These are phyloP conservation scores for Aotus griseimembra DNA, from an alignment of 2,797 vertebrate species.

Conservation along the genomic window DNA sequence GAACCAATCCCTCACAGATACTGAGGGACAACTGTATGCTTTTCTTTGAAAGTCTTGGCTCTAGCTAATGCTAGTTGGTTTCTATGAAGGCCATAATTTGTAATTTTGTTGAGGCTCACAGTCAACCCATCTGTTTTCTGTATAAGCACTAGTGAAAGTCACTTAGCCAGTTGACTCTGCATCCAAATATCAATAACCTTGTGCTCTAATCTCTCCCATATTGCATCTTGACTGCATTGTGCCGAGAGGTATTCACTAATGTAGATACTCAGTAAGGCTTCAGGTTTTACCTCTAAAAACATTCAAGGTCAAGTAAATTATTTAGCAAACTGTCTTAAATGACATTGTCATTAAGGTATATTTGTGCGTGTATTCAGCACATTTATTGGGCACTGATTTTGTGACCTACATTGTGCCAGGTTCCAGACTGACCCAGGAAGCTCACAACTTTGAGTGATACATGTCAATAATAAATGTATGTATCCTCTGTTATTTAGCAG, in stretches of 20 bases:
- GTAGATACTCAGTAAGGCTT: not conserved
- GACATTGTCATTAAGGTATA: not conserved
- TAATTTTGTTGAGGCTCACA: not conserved
- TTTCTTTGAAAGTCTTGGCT: slow-evolving; percentile 35
- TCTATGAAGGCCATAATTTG: slow-evolving; percentile 48
- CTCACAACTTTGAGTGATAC: not conserved
- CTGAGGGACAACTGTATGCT: not conserved
- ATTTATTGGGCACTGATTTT: not conserved
- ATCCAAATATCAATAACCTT: not conserved
- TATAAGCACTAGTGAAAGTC: not conserved
- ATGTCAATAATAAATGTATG: not conserved
- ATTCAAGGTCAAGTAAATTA: not conserved
- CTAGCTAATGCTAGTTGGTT: slow-evolving; percentile 44
- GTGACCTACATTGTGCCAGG: not conserved
- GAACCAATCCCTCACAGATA: not conserved
- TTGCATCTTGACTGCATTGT: not conserved
- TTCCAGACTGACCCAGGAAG: not conserved
- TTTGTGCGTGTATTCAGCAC: not conserved
- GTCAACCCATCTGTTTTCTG: not conserved
- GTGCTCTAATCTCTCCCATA: not conserved
- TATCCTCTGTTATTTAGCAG: not conserved
- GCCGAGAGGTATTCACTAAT: not conserved
- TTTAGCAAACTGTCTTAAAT: not conserved
- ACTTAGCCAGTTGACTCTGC: not conserved
- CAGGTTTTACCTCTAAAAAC: not conserved